Conservation (phyloP, 2,113 vertebrate species). For the Tachysurus fulvidraco region DNA sequence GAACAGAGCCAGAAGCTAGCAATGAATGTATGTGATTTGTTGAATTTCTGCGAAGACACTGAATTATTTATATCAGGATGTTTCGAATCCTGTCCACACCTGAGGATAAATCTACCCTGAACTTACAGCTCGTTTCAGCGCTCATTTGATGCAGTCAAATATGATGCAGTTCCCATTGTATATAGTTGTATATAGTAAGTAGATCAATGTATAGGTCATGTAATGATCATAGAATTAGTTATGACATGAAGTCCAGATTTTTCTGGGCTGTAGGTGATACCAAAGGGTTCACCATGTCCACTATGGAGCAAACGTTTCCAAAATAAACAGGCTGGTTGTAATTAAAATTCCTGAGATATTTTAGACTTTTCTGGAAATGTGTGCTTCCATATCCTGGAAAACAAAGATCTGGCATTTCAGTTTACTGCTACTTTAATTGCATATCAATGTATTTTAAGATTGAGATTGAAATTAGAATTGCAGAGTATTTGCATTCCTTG, state of each 20-base stretch:
- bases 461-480: not conserved
- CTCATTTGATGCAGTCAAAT: not conserved
- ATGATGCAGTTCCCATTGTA: not conserved
- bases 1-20: not conserved
- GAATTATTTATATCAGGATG: not conserved
- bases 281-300: not conserved
- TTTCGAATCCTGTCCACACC: not conserved
- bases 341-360: constrained; percentile 22
- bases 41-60: not conserved
- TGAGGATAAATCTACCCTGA: constrained; percentile 4
- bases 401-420: not conserved
- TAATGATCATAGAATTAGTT: not conserved
- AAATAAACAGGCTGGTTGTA: constrained; percentile 17
- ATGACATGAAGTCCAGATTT: not conserved
- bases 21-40: constrained; percentile 29
- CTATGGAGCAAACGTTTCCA: not conserved
- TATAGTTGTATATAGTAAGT: not conserved
- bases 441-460: not conserved
- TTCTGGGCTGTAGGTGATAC: not conserved
- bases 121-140: not conserved
- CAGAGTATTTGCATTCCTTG: not conserved
- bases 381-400: not conserved
- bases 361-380: not conserved
- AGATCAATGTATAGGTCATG: not conserved
- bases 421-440: not conserved